Percentiles rank a stretch among this genome's conserved stretches.
Conservation (phyloP, 2,797 vertebrate genomes). For the Argentina silus region DNA sequence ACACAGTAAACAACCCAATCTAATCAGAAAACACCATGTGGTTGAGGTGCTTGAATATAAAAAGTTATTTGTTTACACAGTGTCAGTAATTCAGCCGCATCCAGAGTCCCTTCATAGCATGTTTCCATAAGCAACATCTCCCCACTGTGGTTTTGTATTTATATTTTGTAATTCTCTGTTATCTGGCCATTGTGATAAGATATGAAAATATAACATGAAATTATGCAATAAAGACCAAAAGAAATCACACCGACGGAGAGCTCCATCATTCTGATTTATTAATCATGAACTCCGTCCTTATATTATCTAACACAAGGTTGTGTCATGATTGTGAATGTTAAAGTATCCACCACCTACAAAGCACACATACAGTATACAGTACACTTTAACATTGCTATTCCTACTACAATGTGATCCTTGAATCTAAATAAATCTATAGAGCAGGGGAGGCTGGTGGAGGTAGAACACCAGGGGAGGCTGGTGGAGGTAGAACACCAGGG, state of each 20-base stretch:
- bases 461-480: no score
- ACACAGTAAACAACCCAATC: background rate
- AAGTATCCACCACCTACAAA: background rate
- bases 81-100: background rate
- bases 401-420: background rate
- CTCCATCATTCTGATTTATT: constrained; percentile 13
- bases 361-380: background rate
- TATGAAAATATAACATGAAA: constrained; percentile 26
- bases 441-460: no score
- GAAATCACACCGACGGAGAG: constrained; percentile 21
- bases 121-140: constrained; percentile 24
- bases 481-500: no score
- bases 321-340: no score
- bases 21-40: background rate
- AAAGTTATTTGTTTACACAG: background rate
- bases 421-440: background rate
- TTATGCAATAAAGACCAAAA: constrained; percentile 51
- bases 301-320: no score
- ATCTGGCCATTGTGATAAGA: constrained; percentile 58
- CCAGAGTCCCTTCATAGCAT: background rate
- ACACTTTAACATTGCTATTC: background rate
- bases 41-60: background rate
- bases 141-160: constrained; percentile 60
- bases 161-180: constrained; percentile 66
- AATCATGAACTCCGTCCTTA: no score